Evolutionary conservation across 2,888 invertebrate genomes (phyloP).

Genomic region (Coremacera marginata): DNA sequence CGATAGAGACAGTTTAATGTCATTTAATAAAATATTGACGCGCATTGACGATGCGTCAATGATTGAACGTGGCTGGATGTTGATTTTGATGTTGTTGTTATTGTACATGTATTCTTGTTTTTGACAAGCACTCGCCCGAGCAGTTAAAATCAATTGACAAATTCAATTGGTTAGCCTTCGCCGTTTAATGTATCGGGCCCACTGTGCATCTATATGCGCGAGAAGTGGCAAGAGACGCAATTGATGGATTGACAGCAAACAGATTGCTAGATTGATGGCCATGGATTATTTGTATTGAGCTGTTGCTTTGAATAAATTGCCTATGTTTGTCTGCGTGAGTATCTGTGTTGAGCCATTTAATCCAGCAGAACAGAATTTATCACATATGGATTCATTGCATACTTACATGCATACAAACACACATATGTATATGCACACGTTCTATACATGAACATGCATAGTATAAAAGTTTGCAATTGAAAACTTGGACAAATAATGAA

Average conservation of each 20-base stretch:
- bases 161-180: constrained; percentile 65
- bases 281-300: constrained; percentile 46
- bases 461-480: constrained; percentile 35
- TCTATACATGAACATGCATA: background rate
- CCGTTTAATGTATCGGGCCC: background rate
- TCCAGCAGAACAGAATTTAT: background rate
- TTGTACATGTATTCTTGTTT: constrained; percentile 22
- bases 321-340: constrained; percentile 15
- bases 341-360: constrained; percentile 36
- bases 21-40: constrained; percentile 69
- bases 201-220: background rate
- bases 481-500: constrained; percentile 59
- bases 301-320: constrained; percentile 41
- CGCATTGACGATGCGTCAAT: constrained; percentile 61
- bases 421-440: too few relatives aligned
- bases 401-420: background rate
- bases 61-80: constrained; percentile 51
- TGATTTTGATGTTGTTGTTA: constrained; percentile 3
- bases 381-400: too few relatives aligned
- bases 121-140: constrained; percentile 55
- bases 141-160: constrained; percentile 68
- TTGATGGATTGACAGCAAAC: constrained; percentile 65
- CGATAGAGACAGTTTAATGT: constrained; percentile 69
- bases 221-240: constrained; percentile 23
- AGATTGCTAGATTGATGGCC: constrained; percentile 56